phyloP scores from a whole-genome alignment of 2,113 vertebrate species.

The Probosciger aterrimus region DNA sequence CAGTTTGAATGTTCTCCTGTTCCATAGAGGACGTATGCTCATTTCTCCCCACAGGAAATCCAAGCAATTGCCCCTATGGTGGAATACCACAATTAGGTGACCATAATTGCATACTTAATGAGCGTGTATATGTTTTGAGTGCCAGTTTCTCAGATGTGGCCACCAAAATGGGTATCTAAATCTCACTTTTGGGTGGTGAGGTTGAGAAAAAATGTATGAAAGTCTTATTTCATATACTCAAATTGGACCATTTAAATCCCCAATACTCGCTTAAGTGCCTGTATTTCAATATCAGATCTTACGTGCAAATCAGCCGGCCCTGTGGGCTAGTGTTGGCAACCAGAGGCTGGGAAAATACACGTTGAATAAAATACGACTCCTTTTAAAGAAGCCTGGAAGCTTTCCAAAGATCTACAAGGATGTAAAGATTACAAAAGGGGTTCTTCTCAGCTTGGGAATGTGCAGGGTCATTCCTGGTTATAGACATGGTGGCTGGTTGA shows the following conservation, averaged over 20 bases:
- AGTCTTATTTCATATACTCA: slow-evolving; percentile 25
- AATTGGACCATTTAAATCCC: neutral
- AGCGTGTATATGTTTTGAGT: slow-evolving; percentile 18
- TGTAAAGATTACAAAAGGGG: neutral
- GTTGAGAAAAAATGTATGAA: slow-evolving; percentile 16
- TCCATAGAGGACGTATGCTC: neutral
- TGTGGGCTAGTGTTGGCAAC: neutral
- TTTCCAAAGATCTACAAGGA: neutral
- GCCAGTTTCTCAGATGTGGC: slow-evolving; percentile 45
- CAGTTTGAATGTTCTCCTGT: neutral
- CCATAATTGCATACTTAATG: slow-evolving; percentile 46
- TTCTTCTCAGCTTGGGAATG: neutral
- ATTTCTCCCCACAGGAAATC: slow-evolving; percentile 56
- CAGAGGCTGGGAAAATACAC: neutral
- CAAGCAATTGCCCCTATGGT: slow-evolving; percentile 47
- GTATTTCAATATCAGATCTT: neutral
- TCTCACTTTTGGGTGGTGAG: slow-evolving; percentile 35
- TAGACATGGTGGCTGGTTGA: neutral
- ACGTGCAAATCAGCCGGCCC: neutral
- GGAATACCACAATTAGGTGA: slow-evolving; percentile 44
- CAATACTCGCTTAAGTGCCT: neutral
- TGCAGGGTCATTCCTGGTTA: neutral
- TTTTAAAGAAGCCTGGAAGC: neutral
- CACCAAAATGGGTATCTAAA: slow-evolving; percentile 28
- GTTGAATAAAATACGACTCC: neutral